These are phyloP conservation scores for Fringilla coelebs DNA, from an alignment of 2,797 vertebrate species.

Conservation along the genomic window DNA sequence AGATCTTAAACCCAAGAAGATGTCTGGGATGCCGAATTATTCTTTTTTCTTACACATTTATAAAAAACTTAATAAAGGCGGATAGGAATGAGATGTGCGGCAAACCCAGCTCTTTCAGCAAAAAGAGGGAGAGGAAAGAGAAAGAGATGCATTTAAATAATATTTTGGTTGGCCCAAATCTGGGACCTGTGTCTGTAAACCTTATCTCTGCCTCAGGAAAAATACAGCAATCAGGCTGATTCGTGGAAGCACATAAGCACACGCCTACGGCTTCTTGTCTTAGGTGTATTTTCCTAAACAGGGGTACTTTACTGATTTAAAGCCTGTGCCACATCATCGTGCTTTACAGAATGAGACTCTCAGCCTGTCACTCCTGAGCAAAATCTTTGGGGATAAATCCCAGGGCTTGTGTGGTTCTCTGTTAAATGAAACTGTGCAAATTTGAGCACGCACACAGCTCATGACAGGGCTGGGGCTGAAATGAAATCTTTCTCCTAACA, in stretches of 20 bases:
- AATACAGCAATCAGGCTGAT: constrained; percentile 30
- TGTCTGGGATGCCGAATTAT: neutral
- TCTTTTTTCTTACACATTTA: neutral
- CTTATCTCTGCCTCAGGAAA: constrained; percentile 37
- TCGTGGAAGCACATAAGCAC: constrained; percentile 30
- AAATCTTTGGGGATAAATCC: constrained; percentile 11
- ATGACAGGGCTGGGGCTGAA: neutral
- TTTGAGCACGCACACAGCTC: neutral
- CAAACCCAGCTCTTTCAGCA: neutral
- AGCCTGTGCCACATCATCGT: neutral
- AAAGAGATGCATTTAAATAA: constrained; percentile 28
- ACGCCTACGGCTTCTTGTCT: constrained; percentile 19
- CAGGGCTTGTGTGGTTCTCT: neutral
- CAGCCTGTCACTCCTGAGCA: neutral
- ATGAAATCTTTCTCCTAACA: neutral
- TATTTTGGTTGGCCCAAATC: constrained; percentile 31
- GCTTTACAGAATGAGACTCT: neutral
- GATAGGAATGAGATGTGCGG: constrained; percentile 21
- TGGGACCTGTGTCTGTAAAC: constrained; percentile 6
- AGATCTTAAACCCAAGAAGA: constrained; percentile 63
- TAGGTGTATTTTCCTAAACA: constrained; percentile 45
- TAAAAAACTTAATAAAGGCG: constrained; percentile 42
- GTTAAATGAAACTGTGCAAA: neutral
- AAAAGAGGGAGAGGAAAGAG: neutral
- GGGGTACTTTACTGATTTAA: neutral